A percentile compares a stretch with the other conserved stretches of the same genome.
phyloP scores from a whole-genome alignment of 2,113 vertebrate genomes.

The Esox niger region DNA sequence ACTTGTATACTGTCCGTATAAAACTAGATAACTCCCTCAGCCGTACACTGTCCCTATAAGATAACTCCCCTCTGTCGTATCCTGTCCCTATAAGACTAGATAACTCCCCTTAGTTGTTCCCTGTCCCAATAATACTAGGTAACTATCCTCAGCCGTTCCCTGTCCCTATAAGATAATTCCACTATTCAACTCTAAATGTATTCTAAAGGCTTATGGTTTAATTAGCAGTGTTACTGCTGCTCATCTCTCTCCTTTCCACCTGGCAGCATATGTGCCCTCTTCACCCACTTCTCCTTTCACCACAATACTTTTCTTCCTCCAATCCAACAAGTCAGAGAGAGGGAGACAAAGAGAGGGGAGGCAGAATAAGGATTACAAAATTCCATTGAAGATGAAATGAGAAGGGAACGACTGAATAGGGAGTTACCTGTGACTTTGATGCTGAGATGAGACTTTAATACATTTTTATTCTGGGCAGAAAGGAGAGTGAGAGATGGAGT shows the following conservation, averaged over 20 bases:
- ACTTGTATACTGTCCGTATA: background rate
- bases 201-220: background rate
- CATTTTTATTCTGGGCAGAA: background rate
- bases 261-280: background rate
- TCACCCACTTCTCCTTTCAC: background rate
- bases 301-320: constrained; percentile 8
- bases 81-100: too few species aligned
- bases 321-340: background rate
- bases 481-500: background rate
- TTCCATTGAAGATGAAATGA: constrained; percentile 23
- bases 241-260: background rate
- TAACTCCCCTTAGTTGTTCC: background rate
- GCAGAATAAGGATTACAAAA: constrained; percentile 1
- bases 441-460: constrained; percentile 10
- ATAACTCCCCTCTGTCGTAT: too few species aligned
- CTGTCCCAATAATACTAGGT: background rate
- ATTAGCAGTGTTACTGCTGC: constrained; percentile 10
- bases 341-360: background rate
- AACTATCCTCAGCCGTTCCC: background rate
- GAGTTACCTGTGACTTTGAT: constrained; percentile 7
- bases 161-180: background rate
- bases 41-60: too few species aligned
- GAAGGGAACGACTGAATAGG: constrained; percentile 5
- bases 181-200: background rate
- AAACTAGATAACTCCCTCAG: background rate